phyloP scores from a whole-genome alignment of 2,113 vertebrate species.

The Antechinus flavipes region DNA sequence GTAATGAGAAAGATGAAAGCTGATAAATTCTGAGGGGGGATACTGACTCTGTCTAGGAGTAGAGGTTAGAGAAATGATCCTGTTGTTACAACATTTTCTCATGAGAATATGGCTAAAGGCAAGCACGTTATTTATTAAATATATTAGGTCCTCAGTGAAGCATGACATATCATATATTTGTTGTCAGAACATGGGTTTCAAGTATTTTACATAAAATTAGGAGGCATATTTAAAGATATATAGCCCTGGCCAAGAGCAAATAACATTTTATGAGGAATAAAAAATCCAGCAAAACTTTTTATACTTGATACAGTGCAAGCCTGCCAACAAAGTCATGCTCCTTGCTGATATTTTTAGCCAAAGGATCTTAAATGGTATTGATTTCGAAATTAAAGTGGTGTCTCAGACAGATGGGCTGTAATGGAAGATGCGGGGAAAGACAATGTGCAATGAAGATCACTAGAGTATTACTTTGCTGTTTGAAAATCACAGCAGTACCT shows the following conservation, averaged over 20 bases:
- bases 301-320: neutral
- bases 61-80: conserved; percentile 4
- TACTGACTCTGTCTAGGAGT: neutral
- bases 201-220: conserved; percentile 21
- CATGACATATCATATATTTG: conserved; percentile 12
- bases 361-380: conserved; percentile 12
- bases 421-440: neutral
- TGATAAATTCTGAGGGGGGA: neutral
- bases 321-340: neutral
- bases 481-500: conserved; percentile 35
- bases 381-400: conserved; percentile 46
- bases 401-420: neutral
- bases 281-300: neutral
- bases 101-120: neutral
- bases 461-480: conserved; percentile 21
- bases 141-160: conserved; percentile 34
- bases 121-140: neutral
- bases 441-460: neutral
- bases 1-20: conserved; percentile 38
- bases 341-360: conserved; percentile 6
- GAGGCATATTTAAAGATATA: conserved; percentile 11
- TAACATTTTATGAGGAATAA: conserved; percentile 54
- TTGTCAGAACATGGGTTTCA: conserved; percentile 4
- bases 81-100: neutral
- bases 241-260: neutral